Percentiles rank a stretch among this genome's conserved stretches.
These are phyloP conservation scores for Fulmarus glacialis DNA, from an alignment of 2,113 vertebrate species.

Conservation along the genomic window DNA sequence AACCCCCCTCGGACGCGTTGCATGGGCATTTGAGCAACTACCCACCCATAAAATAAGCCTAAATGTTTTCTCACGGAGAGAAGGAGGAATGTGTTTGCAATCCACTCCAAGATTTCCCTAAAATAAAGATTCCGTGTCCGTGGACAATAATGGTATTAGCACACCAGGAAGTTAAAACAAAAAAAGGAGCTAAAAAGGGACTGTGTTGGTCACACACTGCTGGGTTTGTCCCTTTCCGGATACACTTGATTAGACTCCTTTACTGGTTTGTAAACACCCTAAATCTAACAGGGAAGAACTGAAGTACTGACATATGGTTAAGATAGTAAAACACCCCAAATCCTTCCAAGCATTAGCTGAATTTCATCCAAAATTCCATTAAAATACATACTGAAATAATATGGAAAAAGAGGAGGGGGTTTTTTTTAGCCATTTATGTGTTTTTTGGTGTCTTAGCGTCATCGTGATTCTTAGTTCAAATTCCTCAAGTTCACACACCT, in stretches of 20 bases:
- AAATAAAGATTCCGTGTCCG: neutral
- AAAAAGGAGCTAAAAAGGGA: neutral
- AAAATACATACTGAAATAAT: constrained; percentile 31
- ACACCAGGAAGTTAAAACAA: neutral
- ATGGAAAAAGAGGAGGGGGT: neutral
- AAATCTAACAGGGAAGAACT: neutral
- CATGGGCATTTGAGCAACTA: constrained; percentile 56
- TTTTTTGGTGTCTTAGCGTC: neutral
- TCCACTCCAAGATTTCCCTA: neutral
- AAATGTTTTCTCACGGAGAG: constrained; percentile 30
- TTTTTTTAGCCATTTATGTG: neutral
- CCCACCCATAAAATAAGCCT: constrained; percentile 40
- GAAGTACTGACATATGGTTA: constrained; percentile 50
- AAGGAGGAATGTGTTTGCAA: neutral
- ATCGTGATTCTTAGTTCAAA: neutral
- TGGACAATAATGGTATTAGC: neutral
- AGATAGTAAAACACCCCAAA: constrained; percentile 48
- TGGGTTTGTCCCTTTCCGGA: neutral
- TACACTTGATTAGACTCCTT: neutral
- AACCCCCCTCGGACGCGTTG: neutral
- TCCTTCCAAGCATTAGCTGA: constrained; percentile 49
- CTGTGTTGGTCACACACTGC: neutral
- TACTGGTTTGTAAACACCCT: neutral
- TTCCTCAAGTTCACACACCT: neutral
- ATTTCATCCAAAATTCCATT: constrained; percentile 48